A percentile compares a stretch with the other conserved stretches of the same genome.
phyloP scores from a whole-genome alignment of 2,888 invertebrate genomes.

The Monochamus alternatus region DNA sequence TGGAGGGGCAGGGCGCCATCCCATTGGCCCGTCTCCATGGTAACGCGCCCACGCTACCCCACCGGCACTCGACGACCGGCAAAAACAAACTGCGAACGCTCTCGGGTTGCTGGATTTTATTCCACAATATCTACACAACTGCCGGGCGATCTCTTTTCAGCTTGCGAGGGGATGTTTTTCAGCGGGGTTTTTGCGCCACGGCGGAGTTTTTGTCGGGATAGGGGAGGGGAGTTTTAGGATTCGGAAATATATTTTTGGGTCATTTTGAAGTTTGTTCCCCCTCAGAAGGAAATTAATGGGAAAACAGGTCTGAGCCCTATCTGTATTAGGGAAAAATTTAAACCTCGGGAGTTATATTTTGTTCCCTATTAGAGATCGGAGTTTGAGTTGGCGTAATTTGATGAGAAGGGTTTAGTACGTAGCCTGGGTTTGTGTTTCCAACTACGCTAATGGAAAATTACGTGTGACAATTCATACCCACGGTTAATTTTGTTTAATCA shows the following conservation, averaged over 20 bases:
- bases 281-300: constrained; percentile 66
- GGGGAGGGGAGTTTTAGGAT: constrained; percentile 36
- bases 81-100: constrained; percentile 68
- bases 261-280: constrained; percentile 65
- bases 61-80: constrained; percentile 57
- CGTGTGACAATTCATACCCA: constrained; percentile 5
- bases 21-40: constrained; percentile 66
- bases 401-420: constrained; percentile 52
- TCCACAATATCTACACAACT: constrained; percentile 62
- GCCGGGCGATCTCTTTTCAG: constrained; percentile 62
- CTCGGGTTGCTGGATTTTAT: constrained; percentile 61
- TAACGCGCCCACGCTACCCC: constrained; percentile 66
- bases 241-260: constrained; percentile 64
- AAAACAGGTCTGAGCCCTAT: constrained; percentile 63
- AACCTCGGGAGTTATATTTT: constrained; percentile 62
- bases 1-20: constrained; percentile 59
- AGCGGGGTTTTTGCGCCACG: constrained; percentile 62
- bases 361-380: constrained; percentile 40
- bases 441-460: constrained; percentile 18
- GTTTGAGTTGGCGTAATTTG: constrained; percentile 57
- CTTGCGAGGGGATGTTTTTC: constrained; percentile 57
- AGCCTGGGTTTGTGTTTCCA: constrained; percentile 13
- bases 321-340: constrained; percentile 63
- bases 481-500: no score
- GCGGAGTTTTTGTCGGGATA: constrained; percentile 58